These are phyloP conservation scores for Rhimphoctona megacephalus DNA, from an alignment of 2,888 invertebrate species.

Conservation along the genomic window DNA sequence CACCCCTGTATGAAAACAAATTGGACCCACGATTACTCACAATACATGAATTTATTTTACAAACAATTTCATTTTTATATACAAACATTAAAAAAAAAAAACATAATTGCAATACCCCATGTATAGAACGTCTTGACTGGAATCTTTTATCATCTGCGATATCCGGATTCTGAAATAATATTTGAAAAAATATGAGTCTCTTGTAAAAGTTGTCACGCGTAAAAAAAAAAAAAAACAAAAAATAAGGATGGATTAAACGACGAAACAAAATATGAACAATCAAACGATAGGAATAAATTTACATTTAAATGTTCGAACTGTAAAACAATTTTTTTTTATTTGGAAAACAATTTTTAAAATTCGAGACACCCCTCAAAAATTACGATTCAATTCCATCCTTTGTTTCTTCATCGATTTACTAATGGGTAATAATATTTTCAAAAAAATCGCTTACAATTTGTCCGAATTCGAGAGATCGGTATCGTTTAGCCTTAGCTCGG, in stretches of 20 bases:
- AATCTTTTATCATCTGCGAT: conserved; percentile 79
- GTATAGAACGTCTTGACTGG: conserved; percentile 72
- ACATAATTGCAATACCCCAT: conserved; percentile 72
- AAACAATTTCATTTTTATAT: neutral
- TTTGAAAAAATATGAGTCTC: neutral
- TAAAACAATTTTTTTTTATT: no score
- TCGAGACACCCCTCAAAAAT: neutral
- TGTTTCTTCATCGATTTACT: neutral
- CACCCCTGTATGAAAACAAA: conserved; percentile 75
- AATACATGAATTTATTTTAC: neutral
- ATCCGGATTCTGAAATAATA: conserved; percentile 77
- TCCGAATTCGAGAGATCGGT: conserved; percentile 75
- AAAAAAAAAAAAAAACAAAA: no score
- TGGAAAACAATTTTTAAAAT: no score
- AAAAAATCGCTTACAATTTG: conserved; percentile 77
- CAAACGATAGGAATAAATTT: no score
- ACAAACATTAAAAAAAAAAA: conserved; percentile 3
- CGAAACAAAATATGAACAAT: neutral
- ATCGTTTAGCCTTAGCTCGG: conserved; percentile 73
- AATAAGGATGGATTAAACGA: neutral
- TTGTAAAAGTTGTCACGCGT: neutral
- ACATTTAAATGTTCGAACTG: no score
- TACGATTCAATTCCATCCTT: neutral
- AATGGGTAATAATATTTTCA: neutral
- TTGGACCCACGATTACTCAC: neutral